Evolutionary conservation across 2,113 vertebrate genomes (phyloP), one percentile per base, ranked within the genome.

Genomic region (Rhizomys pruinosus): DNA sequence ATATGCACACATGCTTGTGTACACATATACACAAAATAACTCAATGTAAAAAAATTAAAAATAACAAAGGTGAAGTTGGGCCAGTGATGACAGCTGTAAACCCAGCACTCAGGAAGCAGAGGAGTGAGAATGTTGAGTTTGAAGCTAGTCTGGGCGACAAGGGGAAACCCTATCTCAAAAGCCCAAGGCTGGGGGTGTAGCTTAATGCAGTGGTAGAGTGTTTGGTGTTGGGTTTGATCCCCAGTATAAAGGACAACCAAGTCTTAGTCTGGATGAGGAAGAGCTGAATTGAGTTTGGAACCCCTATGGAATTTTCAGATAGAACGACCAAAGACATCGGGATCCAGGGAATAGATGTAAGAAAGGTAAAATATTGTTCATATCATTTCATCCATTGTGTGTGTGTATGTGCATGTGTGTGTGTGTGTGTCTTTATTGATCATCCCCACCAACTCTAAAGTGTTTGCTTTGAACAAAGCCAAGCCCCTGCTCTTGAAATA

Each of bases 331-430:
- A 81, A 91, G 57, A n/a, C 47, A 72, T 73, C 32, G 72, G 39
- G 71, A 52, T 16, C 76, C 81, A 73, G n/a, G 37, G 5, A 9
- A 37, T 23, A 0, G 15, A 37, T 61, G 19, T 22, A 42, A 79
- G 29, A 73, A 72, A 61, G 23, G 16, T 87, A 80, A 84, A 76
- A 44, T 42, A 52, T 44, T 23, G 22, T 66, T 76, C 6, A 8
- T 87, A 17, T 92, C 80, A 32, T 84, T 93, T 77, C 61, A 52
- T 80, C 74, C 23, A 44, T 77, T 66, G 77, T 85, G 85, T 74
- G 74, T 66, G 72, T 37, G 77, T 66, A 72, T 85, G 85, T 74
- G 74, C 61, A 66, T 37, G 61, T 52, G 77, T 66, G 77, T 85
- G 85, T 74, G 74, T 66, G 72, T 37, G 61, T 78, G 37, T 85